These are phyloP conservation scores for Sweltsa coloradensis DNA, from an alignment of 1,140 invertebrate genomes.

Conservation along the genomic window DNA sequence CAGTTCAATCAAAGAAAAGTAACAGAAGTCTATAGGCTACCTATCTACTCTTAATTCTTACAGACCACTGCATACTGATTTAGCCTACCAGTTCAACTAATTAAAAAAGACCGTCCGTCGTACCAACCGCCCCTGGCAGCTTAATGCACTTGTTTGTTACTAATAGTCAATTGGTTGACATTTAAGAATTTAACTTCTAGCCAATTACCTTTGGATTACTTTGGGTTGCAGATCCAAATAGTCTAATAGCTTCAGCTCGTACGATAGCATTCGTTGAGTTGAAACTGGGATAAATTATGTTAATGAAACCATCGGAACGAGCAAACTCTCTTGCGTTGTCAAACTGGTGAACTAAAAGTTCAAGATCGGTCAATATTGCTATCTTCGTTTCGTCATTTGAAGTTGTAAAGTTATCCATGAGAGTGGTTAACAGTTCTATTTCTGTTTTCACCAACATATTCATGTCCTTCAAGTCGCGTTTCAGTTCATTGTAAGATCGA, in stretches of 20 bases:
- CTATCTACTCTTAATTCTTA: too few species aligned
- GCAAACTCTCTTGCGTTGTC: slow-evolving; percentile 64
- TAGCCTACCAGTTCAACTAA: too few species aligned
- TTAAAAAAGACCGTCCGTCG: too few species aligned
- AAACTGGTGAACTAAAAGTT: slow-evolving; percentile 62
- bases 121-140: too few species aligned
- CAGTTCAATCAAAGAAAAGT: too few species aligned
- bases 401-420: slow-evolving; percentile 39
- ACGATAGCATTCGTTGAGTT: slow-evolving; percentile 47
- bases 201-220: slow-evolving; percentile 65
- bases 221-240: slow-evolving; percentile 52
- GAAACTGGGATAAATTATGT: slow-evolving; percentile 50
- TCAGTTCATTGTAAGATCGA: slow-evolving; percentile 50
- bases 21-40: too few species aligned
- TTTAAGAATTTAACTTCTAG: too few species aligned
- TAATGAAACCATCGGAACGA: slow-evolving; percentile 46
- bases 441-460: slow-evolving; percentile 53
- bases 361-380: slow-evolving; percentile 49
- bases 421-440: slow-evolving; percentile 44
- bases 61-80: too few species aligned
- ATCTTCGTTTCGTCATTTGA: slow-evolving; percentile 28
- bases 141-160: too few species aligned
- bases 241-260: slow-evolving; percentile 40
- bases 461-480: slow-evolving; percentile 45
- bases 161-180: too few species aligned